phyloP scores from a whole-genome alignment of 2,113 vertebrate species.

The Pogonocichla stellata region DNA sequence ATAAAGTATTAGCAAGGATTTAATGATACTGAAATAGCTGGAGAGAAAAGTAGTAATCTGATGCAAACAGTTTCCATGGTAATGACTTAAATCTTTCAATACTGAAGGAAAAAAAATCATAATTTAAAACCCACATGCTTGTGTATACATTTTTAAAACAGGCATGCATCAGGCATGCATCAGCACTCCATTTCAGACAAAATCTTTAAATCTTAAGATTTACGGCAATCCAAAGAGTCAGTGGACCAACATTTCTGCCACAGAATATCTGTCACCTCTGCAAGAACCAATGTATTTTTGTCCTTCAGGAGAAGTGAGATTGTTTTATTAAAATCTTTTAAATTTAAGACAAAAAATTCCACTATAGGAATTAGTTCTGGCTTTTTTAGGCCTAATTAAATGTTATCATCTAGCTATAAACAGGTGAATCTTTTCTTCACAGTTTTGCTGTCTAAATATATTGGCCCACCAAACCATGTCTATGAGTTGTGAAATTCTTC shows the following conservation, averaged over 20 bases:
- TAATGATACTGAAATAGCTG: constrained; percentile 69
- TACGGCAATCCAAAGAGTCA: not conserved
- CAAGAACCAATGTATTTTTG: not conserved
- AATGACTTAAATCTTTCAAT: constrained; percentile 66
- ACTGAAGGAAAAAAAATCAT: not conserved
- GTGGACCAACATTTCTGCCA: not conserved
- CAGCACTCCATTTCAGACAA: not conserved
- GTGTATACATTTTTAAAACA: not conserved
- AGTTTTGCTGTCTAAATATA: not conserved
- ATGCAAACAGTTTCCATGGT: constrained; percentile 74
- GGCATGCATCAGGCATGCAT: not conserved
- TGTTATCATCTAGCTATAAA: not conserved
- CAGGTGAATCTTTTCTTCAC: not conserved
- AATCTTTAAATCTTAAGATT: not conserved
- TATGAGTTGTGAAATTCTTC: not conserved
- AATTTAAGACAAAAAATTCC: not conserved
- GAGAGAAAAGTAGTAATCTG: constrained; percentile 45
- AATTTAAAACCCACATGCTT: constrained; percentile 39
- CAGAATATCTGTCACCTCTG: not conserved
- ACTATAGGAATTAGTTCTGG: not conserved
- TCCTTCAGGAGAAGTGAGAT: not conserved
- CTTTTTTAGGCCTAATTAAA: not conserved
- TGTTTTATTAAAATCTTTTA: not conserved
- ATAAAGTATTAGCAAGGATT: constrained; percentile 69
- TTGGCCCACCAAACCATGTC: not conserved